Evolutionary conservation across 2,888 invertebrate genomes (phyloP), one percentile per base, ranked within the genome.

Genomic region (Empis stercorea): DNA sequence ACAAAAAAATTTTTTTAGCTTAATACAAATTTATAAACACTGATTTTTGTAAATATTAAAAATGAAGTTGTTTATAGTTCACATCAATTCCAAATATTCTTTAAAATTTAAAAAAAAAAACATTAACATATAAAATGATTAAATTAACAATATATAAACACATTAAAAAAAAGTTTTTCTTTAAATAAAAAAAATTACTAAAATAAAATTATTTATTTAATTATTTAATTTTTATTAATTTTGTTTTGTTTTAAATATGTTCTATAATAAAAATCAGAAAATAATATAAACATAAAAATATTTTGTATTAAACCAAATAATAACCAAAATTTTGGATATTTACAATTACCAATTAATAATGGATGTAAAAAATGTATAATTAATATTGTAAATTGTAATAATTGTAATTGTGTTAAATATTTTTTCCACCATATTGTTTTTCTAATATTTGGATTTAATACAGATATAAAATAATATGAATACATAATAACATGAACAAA

Each of bases 401-500:
- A 74, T 69, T 92, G 91, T 50, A 87, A 59, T 57, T 81, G 80
- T 0, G 91, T 91, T 50, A 92, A 80, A 57, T 85, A 75, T 56
- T 84, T 86, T 63, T 91, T 92, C 82, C 87, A 84, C 81, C 83
- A 83, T 1, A 83, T 61, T 45, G 79, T 82, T 48, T 79, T 71
- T 58, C 81, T 83, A 58, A 81, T 74, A 42, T 74, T 73, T 0
- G 84, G 83, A 43, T 81, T 74, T 46, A 81, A 69, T 1, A 84
- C 83, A 0, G 86, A 76, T 46, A 85, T 59, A 9, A 87, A 73
- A 61, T 91, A 92, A 63, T 92, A 86, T 1, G 72, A 70, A 61
- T 92, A 92, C 89, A 92, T 91, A 23, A 87, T 63, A 1, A 77
- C 62, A 59, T 92, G 91, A 0, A 92, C 84, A 49, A 83, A 77